Base-by-base conservation (phyloP, 2,113 vertebrate species). In the Hippocampus guttulatus region DNA sequence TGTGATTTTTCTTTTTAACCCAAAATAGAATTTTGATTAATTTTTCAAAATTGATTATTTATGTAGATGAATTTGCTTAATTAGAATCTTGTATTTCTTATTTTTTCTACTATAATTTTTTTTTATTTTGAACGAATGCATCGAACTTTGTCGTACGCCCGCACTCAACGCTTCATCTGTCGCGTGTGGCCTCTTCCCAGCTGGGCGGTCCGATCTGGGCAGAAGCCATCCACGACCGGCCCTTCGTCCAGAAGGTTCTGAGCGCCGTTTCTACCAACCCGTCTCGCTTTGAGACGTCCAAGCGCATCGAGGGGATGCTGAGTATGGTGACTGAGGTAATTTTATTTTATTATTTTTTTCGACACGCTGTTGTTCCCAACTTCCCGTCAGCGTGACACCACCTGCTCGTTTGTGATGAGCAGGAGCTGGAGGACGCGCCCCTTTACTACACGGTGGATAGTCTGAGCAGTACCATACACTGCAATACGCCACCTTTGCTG, bases 131-230 rank as follows among this genome's bases (percentile, higher is more conserved):
- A 45, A 45, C 14, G 10, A 45, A 45, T 45, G 14, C 16, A 49
- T 45, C 12, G 11, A 45, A 14, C 2, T 45, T 11, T 45, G 8
- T 45, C 9, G 5, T 49, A 3, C 16, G 5, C 55, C 3, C 11
- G n/a, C 23, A 25, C 10, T n/a, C 11, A 25, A 11, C n/a, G 55
- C 10, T 3, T 57, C 11, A 43, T n/a, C 27, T n/a, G n/a, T 12
- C 40, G 41, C n/a, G n/a, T 18, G n/a, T 25, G 9, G 20, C 55
- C 18, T 33, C 10, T 0, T 52, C 71, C 33, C 18, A 97, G 96
- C 82, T 96, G 0, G 96, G 94, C 0, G 96, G 96, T 16, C 96
- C 96, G 0, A 4, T 96, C 25, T 97, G 96, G 96, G 95, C 93
- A 0, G 96, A 95, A 76, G 88, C 95, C 1, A 92, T 98, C 71